Conservation (phyloP, 1,140 invertebrate species). For the Copidosoma floridanum region DNA sequence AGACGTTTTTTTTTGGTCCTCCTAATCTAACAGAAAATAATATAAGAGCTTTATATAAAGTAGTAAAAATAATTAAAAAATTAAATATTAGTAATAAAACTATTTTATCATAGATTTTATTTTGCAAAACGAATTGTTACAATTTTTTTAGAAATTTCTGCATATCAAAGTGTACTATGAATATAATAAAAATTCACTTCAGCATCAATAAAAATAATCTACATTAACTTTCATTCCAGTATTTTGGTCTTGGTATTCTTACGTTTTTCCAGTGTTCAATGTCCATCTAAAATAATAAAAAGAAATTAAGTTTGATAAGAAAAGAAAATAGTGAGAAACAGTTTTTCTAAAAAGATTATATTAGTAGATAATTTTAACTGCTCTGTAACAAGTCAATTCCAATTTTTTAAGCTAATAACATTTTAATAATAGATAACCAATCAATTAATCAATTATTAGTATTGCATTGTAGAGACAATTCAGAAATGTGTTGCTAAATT, state of each 20-base stretch:
- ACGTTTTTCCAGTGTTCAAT: background rate
- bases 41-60: constrained; percentile 54
- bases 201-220: background rate
- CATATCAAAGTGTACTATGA: background rate
- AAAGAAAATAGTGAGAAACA: no score
- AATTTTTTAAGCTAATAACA: no score
- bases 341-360: no score
- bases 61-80: constrained; percentile 30
- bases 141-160: background rate
- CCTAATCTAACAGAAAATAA: constrained; percentile 55
- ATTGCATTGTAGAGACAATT: no score
- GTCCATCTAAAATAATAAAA: background rate
- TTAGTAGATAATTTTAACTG: no score
- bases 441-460: no score
- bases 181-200: background rate
- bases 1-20: constrained; percentile 61
- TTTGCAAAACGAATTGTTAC: background rate
- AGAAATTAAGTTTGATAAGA: no score
- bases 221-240: background rate
- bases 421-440: no score
- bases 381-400: no score
- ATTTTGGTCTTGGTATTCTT: background rate
- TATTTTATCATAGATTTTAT: background rate
- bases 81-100: background rate
- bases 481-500: no score